Percentiles rank a stretch among this genome's conserved stretches.
These are phyloP conservation scores for Prunella strophiata DNA, from an alignment of 2,797 vertebrate genomes.

Conservation along the genomic window DNA sequence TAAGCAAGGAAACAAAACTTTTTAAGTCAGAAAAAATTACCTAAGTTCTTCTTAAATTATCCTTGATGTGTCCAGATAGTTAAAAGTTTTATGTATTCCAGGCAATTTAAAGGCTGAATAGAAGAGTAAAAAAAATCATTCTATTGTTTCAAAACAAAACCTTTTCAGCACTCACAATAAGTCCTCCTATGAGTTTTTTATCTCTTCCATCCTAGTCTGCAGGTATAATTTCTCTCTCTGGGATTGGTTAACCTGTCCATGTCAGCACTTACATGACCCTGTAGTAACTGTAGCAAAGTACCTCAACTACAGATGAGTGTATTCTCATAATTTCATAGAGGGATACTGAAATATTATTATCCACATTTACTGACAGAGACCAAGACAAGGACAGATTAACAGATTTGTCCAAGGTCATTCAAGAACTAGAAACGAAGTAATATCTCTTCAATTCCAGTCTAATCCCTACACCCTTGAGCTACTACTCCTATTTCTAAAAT, in stretches of 20 bases:
- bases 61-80: background rate
- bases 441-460: background rate
- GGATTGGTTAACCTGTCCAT: background rate
- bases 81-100: background rate
- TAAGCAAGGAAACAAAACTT: constrained; percentile 8
- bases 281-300: background rate
- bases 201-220: background rate
- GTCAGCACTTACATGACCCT: background rate
- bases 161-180: background rate
- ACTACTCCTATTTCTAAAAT: background rate
- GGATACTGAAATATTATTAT: constrained; percentile 12
- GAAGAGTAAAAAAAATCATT: background rate
- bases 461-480: background rate
- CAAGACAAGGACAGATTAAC: constrained; percentile 37
- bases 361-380: background rate
- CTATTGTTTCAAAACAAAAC: background rate
- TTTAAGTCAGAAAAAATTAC: background rate
- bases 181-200: background rate
- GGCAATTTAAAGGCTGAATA: background rate
- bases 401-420: background rate
- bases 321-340: constrained; percentile 20
- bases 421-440: background rate
- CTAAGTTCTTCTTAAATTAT: background rate
- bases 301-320: background rate
- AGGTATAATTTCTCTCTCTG: constrained; percentile 6